Conservation (phyloP, 2,797 vertebrate species). For the Girardinus metallicus region DNA sequence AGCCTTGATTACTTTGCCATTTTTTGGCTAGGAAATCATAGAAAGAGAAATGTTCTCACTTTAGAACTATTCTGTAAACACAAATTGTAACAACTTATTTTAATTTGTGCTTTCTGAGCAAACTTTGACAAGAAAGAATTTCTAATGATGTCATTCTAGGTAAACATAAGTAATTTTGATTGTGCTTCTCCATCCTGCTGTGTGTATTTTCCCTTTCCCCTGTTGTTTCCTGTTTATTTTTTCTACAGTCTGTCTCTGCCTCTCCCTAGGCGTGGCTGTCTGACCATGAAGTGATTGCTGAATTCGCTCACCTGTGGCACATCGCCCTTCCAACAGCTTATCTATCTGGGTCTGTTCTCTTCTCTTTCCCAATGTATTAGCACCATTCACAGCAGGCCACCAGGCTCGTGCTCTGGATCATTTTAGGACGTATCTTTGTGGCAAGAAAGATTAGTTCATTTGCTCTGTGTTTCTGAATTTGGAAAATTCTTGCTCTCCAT, state of each 20-base stretch:
- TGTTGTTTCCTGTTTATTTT: neutral
- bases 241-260: neutral
- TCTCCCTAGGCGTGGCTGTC: neutral
- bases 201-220: neutral
- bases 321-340: neutral
- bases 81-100: neutral
- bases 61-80: neutral
- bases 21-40: neutral
- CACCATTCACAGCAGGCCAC: neutral
- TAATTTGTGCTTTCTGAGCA: neutral
- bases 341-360: neutral
- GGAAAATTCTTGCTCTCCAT: neutral
- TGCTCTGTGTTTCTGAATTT: neutral
- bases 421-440: neutral
- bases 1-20: neutral
- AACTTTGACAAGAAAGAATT: neutral
- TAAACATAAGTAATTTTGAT: neutral
- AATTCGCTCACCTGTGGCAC: constrained; percentile 9
- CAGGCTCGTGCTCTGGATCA: neutral
- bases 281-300: constrained; percentile 3
- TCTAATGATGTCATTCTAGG: neutral
- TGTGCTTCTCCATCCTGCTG: neutral
- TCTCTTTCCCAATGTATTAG: neutral
- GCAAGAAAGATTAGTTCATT: neutral
- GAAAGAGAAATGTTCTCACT: neutral